These are phyloP conservation scores for Achlya flavicornis DNA, from an alignment of 2,888 invertebrate species.

Conservation along the genomic window DNA sequence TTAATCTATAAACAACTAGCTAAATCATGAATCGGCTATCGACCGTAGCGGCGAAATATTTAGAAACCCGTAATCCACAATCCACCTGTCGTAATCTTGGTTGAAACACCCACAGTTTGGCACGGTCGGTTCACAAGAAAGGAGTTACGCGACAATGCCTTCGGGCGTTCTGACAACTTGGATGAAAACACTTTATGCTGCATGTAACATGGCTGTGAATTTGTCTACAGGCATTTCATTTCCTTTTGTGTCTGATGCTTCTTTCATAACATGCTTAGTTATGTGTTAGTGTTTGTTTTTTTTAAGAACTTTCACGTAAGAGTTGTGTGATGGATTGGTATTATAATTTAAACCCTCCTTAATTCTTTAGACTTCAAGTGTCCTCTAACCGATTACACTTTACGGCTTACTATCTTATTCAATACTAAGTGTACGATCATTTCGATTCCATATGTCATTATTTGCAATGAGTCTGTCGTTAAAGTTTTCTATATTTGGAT, in stretches of 20 bases:
- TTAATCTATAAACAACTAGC: not conserved
- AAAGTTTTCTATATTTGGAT: not conserved
- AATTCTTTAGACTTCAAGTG: no score
- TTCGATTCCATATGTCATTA: no score
- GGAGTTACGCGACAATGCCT: slow-evolving; percentile 38
- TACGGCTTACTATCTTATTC: no score
- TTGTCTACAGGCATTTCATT: slow-evolving; percentile 7
- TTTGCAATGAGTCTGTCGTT: no score
- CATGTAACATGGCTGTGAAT: slow-evolving; percentile 7
- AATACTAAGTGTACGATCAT: no score
- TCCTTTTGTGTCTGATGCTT: not conserved
- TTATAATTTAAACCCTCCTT: no score
- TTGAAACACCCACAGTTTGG: slow-evolving; percentile 30
- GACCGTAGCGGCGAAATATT: slow-evolving; percentile 35
- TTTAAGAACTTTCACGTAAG: not conserved
- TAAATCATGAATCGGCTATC: slow-evolving; percentile 30
- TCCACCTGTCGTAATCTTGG: slow-evolving; percentile 36
- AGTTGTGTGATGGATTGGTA: no score
- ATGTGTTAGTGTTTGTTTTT: not conserved
- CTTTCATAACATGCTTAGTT: not conserved
- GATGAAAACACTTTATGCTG: slow-evolving; percentile 17
- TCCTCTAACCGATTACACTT: no score
- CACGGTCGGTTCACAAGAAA: slow-evolving; percentile 45
- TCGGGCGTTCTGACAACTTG: slow-evolving; percentile 24
- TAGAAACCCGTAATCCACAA: slow-evolving; percentile 34